Base-by-base conservation (phyloP, 2,797 vertebrate species). In the Chloroceryle inda region DNA sequence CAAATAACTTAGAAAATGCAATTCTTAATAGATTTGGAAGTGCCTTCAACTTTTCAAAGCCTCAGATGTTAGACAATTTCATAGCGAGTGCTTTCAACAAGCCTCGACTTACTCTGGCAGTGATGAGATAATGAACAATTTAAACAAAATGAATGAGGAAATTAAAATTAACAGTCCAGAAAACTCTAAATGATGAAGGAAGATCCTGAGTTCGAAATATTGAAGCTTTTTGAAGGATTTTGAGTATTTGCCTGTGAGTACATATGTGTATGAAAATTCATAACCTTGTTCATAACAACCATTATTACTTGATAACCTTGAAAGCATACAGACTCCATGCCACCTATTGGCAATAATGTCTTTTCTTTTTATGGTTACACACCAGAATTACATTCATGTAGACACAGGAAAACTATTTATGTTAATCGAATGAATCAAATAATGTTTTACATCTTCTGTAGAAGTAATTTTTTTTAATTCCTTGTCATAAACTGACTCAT, bases 91-190 rank as follows among this genome's bases (percentile, higher is more conserved):
- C 88, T 92, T 94, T 91, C 89, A 96, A 67, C 71, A 84, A 94
- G 76, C 16, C 52, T 86, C 67, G 76, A 23, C 92, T 76, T 85
- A 84, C 37, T 38, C 73, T 90, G 76, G 55, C 80, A 91, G 64
- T 77, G 82, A 83, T 67, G 73, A 82, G 85, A 95, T 85, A 96
- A 97, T 87, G 85, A 95, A 90, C 83, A 90, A 90, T 90, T 96
- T 88, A 85, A 94, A 81, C 44, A 95, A 95, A 95, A 96, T 71
- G 44, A 90, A 88, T 90, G 47, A 93, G 76, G 89, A 90, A 96
- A 96, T 94, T 84, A 95, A 95, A 96, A 96, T 93, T 95, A 95
- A 95, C 92, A 88, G 71, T 69, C 88, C 88, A 95, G 82, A 96
- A 96, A 96, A 92, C 47, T 72, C 76, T 64, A 92, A 95, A 88